phyloP scores from a whole-genome alignment of 2,888 invertebrate genomes.

The Dasypogon diadema region DNA sequence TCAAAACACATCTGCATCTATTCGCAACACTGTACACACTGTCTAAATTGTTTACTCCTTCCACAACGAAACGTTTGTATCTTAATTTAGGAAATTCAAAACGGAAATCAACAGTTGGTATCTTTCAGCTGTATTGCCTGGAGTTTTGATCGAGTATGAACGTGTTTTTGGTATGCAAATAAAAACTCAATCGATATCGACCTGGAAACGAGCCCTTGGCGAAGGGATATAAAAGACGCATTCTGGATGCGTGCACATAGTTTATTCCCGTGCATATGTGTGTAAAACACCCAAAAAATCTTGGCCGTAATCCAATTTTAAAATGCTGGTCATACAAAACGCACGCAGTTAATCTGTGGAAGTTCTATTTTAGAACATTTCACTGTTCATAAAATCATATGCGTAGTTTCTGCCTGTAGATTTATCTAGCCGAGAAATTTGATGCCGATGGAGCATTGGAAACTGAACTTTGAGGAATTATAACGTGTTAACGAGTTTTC shows the following conservation, averaged over 20 bases:
- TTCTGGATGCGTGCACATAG: neutral
- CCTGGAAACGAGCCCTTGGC: neutral
- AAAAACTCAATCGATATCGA: slow-evolving; percentile 28
- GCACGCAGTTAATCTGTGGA: slow-evolving; percentile 39
- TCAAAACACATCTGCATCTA: slow-evolving; percentile 4
- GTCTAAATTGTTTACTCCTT: neutral
- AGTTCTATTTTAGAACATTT: slow-evolving; percentile 39
- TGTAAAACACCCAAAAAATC: slow-evolving; percentile 16
- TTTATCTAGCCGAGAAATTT: slow-evolving; percentile 24
- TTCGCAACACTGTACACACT: neutral
- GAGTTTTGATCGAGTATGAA: neutral
- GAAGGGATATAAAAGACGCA: neutral
- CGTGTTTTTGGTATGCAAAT: neutral
- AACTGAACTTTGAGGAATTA: neutral
- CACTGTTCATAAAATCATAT: slow-evolving; percentile 36
- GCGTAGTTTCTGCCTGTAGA: slow-evolving; percentile 22
- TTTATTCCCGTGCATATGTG: neutral
- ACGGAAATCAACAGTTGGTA: slow-evolving; percentile 38
- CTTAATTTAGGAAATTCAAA: slow-evolving; percentile 29
- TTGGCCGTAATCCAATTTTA: slow-evolving; percentile 27
- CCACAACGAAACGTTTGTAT: neutral
- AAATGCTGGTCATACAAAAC: slow-evolving; percentile 39
- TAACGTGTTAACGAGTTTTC: too few relatives aligned
- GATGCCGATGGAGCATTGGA: slow-evolving; percentile 21
- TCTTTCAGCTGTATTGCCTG: neutral